Evolutionary conservation across 2,113 vertebrate genomes (phyloP).

Genomic region (Columba janthina): DNA sequence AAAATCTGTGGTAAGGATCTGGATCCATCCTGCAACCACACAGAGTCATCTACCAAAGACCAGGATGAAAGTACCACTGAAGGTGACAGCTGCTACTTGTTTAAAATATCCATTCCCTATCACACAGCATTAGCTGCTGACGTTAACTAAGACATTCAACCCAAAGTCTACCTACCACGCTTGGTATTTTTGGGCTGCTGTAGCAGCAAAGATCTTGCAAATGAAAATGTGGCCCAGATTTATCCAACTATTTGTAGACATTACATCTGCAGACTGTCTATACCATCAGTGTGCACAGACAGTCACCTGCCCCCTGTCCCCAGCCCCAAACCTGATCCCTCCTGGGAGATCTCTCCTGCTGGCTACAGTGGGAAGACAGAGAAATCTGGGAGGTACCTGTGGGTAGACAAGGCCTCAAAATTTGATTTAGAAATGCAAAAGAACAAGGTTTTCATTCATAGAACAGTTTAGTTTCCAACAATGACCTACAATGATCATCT

Average conservation of each 20-base stretch:
- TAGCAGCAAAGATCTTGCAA: constrained; percentile 26
- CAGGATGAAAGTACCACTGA: background rate
- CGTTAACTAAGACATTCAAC: background rate
- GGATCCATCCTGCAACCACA: background rate
- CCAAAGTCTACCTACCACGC: background rate
- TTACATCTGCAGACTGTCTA: background rate
- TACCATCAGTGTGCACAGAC: background rate
- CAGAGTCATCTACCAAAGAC: background rate
- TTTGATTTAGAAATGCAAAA: background rate
- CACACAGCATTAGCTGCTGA: background rate
- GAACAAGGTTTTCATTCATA: background rate
- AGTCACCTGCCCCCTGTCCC: background rate
- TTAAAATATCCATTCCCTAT: background rate
- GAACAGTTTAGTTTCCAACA: background rate
- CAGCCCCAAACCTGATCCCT: background rate
- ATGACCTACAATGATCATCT: background rate
- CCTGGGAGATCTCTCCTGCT: background rate
- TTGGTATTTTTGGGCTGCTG: background rate
- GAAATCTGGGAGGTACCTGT: background rate
- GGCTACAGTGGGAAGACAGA: background rate
- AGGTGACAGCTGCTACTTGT: background rate
- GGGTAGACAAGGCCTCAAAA: background rate
- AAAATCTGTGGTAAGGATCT: background rate
- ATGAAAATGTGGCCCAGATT: constrained; percentile 8
- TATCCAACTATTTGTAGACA: constrained; percentile 19